These are phyloP conservation scores for Todus mexicanus DNA, from an alignment of 2,797 vertebrate species.

Conservation along the genomic window DNA sequence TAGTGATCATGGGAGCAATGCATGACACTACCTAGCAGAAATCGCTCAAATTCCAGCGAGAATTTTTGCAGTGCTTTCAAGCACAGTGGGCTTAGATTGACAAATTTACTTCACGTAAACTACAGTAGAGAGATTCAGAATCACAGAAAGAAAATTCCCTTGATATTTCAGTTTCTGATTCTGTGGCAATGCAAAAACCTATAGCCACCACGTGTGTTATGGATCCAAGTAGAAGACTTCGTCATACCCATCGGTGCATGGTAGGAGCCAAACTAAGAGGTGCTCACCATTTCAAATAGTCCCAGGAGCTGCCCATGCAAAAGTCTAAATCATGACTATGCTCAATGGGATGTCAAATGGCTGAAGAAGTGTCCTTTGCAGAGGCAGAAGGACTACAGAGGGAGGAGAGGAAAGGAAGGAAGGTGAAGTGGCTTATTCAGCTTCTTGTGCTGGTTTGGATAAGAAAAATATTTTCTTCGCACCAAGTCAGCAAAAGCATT, in stretches of 20 bases:
- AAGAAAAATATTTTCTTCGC: conserved; percentile 38
- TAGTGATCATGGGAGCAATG: conserved; percentile 7
- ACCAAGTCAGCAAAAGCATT: conserved; percentile 54
- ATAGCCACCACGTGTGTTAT: not conserved
- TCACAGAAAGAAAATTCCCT: not conserved
- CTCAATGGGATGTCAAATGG: not conserved
- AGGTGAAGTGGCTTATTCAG: conserved; percentile 46
- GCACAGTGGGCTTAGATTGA: not conserved
- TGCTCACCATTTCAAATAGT: not conserved
- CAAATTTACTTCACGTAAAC: not conserved
- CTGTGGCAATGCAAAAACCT: not conserved
- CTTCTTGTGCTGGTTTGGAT: conserved; percentile 9
- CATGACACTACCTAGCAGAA: conserved; percentile 33
- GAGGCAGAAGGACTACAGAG: not conserved
- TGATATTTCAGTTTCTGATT: not conserved
- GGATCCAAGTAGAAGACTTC: not conserved
- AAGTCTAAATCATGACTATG: not conserved
- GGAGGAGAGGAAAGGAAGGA: conserved; percentile 46
- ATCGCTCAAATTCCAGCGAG: conserved; percentile 22
- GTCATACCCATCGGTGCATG: not conserved
- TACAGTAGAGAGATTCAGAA: not conserved
- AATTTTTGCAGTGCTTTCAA: conserved; percentile 8
- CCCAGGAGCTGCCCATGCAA: not conserved
- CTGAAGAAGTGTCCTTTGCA: not conserved
- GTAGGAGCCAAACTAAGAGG: not conserved